Conservation (phyloP, 2,113 vertebrate genomes). For the Ctenodactylus gundi region DNA sequence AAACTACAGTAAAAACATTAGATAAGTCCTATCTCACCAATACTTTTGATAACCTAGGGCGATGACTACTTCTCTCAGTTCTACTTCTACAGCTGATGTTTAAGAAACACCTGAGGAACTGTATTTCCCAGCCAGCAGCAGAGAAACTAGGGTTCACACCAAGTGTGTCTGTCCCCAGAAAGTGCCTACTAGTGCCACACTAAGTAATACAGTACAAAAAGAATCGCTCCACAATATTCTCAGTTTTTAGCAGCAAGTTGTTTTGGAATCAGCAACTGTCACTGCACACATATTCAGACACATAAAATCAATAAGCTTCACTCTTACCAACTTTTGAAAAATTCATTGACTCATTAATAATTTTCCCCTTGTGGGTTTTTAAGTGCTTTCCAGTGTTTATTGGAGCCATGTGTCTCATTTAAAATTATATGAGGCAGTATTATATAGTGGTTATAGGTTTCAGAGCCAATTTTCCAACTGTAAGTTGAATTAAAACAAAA, state of each 20-base stretch:
- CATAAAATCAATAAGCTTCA: constrained; percentile 39
- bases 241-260: not conserved
- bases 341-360: constrained; percentile 34
- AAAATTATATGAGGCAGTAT: constrained; percentile 42
- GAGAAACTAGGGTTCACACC: not conserved
- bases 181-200: rapidly evolving
- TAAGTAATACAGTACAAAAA: not conserved
- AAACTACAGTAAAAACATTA: not conserved
- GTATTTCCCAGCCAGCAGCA: not conserved
- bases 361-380: constrained; percentile 19
- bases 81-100: not conserved
- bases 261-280: not conserved
- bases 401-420: not conserved
- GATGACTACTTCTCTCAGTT: not conserved
- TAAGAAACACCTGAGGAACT: too few relatives aligned
- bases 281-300: not conserved
- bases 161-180: not conserved
- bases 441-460: not conserved
- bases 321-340: constrained; percentile 15
- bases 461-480: not conserved
- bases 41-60: not conserved
- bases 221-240: not conserved
- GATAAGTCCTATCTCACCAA: not conserved
- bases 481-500: not conserved
- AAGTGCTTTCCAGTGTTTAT: constrained; percentile 36